phyloP scores from a whole-genome alignment of 37 sponge, comb jelly and placozoan species.

The Chondrilla cf. caribensis region DNA sequence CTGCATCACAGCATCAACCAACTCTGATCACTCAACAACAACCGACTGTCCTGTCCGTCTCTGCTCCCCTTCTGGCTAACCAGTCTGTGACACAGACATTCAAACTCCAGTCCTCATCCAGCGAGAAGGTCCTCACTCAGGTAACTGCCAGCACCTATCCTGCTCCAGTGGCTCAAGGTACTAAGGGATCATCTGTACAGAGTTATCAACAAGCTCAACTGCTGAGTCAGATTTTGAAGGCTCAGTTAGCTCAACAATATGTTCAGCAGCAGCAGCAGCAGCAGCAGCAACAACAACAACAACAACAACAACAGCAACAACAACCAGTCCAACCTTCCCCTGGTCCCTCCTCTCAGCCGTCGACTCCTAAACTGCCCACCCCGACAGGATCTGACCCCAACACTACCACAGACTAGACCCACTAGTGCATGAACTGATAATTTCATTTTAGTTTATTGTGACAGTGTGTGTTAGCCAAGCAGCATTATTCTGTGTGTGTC shows the following conservation, averaged over 20 bases:
- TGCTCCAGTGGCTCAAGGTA: background rate
- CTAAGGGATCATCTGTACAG: background rate
- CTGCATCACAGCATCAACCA: background rate
- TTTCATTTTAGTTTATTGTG: too few relatives aligned
- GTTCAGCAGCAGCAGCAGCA: slow-evolving; percentile 5
- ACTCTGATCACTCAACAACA: background rate
- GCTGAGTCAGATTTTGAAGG: background rate
- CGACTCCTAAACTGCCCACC: too few relatives aligned
- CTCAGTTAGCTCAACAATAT: background rate
- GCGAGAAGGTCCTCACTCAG: slow-evolving; percentile 10
- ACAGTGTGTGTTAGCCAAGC: too few relatives aligned
- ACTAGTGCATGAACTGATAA: too few relatives aligned
- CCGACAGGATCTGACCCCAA: too few relatives aligned
- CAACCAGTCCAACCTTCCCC: too few relatives aligned
- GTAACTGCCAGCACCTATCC: slow-evolving; percentile 7
- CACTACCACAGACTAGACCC: too few relatives aligned
- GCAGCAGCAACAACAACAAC: slow-evolving; percentile 8
- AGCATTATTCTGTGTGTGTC: too few relatives aligned
- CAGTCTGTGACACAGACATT: slow-evolving; percentile 13
- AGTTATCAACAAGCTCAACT: background rate
- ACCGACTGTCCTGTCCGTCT: background rate
- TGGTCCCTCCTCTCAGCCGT: too few relatives aligned
- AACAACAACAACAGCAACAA: too few relatives aligned
- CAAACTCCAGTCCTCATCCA: background rate
- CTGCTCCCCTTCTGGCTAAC: background rate